Evolutionary conservation across 2,797 vertebrate genomes (phyloP).

Genomic region (Ctenosaura bakeri): DNA sequence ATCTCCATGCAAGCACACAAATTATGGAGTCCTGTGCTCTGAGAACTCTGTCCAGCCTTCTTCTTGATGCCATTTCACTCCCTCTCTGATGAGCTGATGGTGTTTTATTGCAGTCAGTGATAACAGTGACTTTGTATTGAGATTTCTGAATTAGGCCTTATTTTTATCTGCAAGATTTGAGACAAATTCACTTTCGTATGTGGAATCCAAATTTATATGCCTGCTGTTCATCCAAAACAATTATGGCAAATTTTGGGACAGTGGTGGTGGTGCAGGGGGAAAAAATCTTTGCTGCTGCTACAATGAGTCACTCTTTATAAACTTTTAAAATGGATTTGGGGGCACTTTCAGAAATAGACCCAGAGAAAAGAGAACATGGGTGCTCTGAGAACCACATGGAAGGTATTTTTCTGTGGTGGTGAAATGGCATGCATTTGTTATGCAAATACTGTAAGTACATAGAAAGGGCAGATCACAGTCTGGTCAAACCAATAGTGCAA

Average conservation of each 20-base stretch:
- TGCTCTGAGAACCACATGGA: not conserved
- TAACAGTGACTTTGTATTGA: not conserved
- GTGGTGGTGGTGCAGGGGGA: conserved; percentile 50
- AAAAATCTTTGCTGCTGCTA: not conserved
- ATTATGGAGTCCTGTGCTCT: not conserved
- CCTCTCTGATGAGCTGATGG: not conserved
- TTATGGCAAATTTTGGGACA: not conserved
- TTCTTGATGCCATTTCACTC: not conserved
- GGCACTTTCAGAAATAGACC: not conserved
- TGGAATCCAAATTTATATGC: not conserved
- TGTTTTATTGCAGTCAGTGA: not conserved
- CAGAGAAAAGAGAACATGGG: not conserved
- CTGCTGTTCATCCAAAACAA: not conserved
- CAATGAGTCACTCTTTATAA: not conserved
- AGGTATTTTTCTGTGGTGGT: not conserved
- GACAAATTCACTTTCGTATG: not conserved
- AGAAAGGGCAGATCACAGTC: not conserved
- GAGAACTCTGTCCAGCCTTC: not conserved
- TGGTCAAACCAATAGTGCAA: not conserved
- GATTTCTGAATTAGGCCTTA: not conserved
- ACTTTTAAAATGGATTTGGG: not conserved
- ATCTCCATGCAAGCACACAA: too few relatives aligned
- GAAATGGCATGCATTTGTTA: not conserved
- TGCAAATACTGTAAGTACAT: not conserved
- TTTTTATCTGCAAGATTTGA: not conserved